These are phyloP conservation scores for Stenolophus ochropezus DNA, from an alignment of 2,888 invertebrate genomes.

Conservation along the genomic window DNA sequence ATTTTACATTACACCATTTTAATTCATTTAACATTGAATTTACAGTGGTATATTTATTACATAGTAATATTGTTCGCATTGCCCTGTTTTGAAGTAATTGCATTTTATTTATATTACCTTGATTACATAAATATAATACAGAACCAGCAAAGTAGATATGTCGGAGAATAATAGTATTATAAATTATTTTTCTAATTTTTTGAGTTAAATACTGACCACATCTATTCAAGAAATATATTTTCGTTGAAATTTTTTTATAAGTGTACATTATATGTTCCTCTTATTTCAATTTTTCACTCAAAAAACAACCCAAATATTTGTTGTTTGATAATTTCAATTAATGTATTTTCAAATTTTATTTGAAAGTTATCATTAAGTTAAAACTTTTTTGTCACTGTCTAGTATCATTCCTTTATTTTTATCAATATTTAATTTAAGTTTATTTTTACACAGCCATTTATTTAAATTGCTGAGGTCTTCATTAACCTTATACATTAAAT, in stretches of 20 bases:
- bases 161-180: too few relatives aligned
- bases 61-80: slow-evolving; percentile 8
- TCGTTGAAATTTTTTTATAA: too few relatives aligned
- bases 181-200: too few relatives aligned
- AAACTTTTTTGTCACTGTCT: background rate
- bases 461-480: background rate
- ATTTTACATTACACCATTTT: background rate
- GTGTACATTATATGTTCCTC: background rate
- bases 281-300: background rate
- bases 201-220: too few relatives aligned
- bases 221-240: background rate
- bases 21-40: background rate
- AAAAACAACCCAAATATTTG: slow-evolving; percentile 9
- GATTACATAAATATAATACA: background rate
- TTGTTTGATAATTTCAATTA: background rate
- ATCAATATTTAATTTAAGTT: background rate
- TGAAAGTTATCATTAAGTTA: background rate
- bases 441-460: background rate
- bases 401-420: background rate
- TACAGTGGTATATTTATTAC: slow-evolving; percentile 1
- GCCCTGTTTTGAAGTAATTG: background rate
- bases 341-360: background rate
- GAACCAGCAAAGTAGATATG: background rate
- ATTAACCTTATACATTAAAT: background rate
- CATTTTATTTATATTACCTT: background rate